Percentiles rank a stretch among this genome's conserved stretches.
Evolutionary conservation across 2,113 vertebrate genomes (phyloP).

Genomic region (Sclerurus mexicanus): DNA sequence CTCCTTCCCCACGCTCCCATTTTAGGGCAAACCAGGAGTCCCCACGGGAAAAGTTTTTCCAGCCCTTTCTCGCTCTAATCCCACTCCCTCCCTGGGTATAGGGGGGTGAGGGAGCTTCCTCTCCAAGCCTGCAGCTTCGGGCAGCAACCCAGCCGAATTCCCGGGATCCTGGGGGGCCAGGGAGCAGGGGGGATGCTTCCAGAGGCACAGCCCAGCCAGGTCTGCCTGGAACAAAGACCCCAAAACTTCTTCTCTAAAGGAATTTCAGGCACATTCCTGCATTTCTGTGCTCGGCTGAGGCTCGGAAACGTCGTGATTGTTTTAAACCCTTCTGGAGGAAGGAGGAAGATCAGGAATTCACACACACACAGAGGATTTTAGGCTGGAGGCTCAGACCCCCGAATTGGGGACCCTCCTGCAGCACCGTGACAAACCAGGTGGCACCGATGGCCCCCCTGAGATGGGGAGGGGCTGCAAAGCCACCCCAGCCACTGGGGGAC

Average conservation of each 20-base stretch:
- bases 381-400: neutral
- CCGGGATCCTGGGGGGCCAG: neutral
- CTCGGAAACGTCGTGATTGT: neutral
- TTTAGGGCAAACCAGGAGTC: neutral
- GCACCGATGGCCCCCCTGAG: rapidly evolving
- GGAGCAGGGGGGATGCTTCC: rapidly evolving
- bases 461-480: neutral
- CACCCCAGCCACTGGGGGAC: neutral
- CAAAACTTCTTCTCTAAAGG: neutral
- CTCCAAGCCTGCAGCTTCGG: neutral
- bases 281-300: neutral
- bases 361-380: rapidly evolving
- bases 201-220: neutral
- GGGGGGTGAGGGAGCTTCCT: neutral
- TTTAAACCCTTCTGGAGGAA: neutral
- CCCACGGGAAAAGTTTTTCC: neutral
- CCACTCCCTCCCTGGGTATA: neutral
- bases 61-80: neutral
- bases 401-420: neutral
- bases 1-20: neutral
- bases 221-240: neutral
- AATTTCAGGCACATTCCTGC: neutral
- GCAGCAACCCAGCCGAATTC: neutral
- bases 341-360: neutral
- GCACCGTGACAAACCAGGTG: neutral